Evolutionary conservation across 2,888 invertebrate species (phyloP).

Genomic region (Elaeidobius kamerunicus): DNA sequence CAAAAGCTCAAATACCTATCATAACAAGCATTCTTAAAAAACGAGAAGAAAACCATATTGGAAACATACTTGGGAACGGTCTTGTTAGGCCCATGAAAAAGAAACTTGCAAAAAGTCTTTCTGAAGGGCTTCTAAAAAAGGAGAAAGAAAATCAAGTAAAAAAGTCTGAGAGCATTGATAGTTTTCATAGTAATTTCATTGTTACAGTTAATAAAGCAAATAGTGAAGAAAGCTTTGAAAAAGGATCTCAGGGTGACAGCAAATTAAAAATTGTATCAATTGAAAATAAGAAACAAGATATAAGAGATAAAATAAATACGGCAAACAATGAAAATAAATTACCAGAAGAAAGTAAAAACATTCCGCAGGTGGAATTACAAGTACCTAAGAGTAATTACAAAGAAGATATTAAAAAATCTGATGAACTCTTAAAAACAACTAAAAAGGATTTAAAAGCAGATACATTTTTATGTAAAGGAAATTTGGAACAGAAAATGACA

Average conservation of each 20-base stretch:
- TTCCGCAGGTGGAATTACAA: neutral
- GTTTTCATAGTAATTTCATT: slow-evolving; percentile 20
- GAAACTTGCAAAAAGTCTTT: slow-evolving; percentile 19
- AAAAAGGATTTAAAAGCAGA: slow-evolving; percentile 18
- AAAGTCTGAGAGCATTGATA: slow-evolving; percentile 17
- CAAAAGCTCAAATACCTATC: slow-evolving; percentile 35
- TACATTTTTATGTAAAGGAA: slow-evolving; percentile 22
- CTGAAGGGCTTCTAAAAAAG: slow-evolving; percentile 16
- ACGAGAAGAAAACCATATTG: slow-evolving; percentile 1
- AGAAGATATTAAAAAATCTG: neutral
- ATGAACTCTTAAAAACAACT: slow-evolving; percentile 6
- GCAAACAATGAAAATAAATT: neutral
- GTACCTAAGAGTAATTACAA: neutral
- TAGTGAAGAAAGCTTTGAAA: slow-evolving; percentile 14
- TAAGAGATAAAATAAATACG: neutral
- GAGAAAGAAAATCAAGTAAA: slow-evolving; percentile 1
- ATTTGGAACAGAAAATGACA: no score
- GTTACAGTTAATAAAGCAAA: slow-evolving; percentile 17
- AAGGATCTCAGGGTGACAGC: slow-evolving; percentile 16
- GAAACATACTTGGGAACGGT: slow-evolving; percentile 10
- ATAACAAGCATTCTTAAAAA: slow-evolving; percentile 40
- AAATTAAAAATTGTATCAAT: slow-evolving; percentile 27
- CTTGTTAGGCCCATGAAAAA: slow-evolving; percentile 8
- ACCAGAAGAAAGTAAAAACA: neutral
- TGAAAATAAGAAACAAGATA: slow-evolving; percentile 11